Conservation (phyloP, 2,113 vertebrate species). For the Antigone vipio region DNA sequence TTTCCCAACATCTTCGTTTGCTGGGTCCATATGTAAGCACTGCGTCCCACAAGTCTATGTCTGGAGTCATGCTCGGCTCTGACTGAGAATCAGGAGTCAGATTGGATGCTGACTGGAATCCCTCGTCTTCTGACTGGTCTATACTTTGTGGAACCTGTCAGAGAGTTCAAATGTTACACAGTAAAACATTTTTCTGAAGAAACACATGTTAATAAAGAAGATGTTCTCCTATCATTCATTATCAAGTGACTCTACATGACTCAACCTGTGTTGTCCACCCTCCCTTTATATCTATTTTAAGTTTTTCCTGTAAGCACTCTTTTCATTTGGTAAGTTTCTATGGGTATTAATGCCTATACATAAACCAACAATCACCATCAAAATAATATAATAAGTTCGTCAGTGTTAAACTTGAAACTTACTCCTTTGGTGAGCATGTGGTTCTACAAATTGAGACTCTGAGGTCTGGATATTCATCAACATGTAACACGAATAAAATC, state of each 20-base stretch:
- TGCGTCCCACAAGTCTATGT: slow-evolving; percentile 91
- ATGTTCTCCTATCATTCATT: neutral
- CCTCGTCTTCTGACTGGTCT: slow-evolving; percentile 96
- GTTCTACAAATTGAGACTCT: neutral
- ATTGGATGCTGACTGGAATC: slow-evolving; percentile 96
- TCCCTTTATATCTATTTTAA: neutral
- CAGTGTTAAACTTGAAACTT: neutral
- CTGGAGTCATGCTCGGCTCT: slow-evolving; percentile 85
- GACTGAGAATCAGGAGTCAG: slow-evolving; percentile 97
- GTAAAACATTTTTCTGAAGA: neutral
- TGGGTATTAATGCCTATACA: neutral
- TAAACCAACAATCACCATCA: neutral
- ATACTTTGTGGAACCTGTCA: slow-evolving; percentile 87
- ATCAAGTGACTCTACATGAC: neutral
- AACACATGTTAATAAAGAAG: neutral
- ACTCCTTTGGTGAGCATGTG: neutral
- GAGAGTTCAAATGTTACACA: neutral
- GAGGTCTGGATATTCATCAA: neutral
- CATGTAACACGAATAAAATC: neutral
- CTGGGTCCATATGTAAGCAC: slow-evolving; percentile 84
- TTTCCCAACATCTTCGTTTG: slow-evolving; percentile 91
- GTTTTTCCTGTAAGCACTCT: neutral
- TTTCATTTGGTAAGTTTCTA: neutral
- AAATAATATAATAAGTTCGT: neutral
- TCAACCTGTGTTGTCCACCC: neutral